Conservation (phyloP, 2,113 vertebrate species). For the Bos indicus region DNA sequence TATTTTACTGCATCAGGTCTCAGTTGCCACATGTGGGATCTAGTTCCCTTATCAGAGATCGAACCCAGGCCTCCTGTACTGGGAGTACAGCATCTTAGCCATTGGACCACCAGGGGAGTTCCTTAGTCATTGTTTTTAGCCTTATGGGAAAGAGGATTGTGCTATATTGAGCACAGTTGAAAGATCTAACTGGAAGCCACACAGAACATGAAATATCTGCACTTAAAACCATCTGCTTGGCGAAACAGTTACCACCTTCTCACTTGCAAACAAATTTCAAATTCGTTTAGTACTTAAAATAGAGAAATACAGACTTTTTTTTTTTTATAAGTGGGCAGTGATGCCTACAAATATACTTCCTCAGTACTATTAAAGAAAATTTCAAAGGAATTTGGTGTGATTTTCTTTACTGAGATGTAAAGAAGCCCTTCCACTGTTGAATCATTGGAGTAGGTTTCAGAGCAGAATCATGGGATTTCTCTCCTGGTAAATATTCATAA, state of each 20-base stretch:
- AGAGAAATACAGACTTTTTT: not conserved
- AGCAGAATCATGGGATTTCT: not conserved
- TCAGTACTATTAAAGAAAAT: not conserved
- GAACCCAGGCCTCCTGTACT: not conserved
- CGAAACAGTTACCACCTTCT: slow-evolving; percentile 28
- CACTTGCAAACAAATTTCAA: slow-evolving; percentile 37
- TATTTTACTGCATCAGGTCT: not conserved
- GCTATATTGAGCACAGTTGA: not conserved
- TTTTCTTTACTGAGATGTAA: not conserved
- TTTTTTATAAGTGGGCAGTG: not conserved
- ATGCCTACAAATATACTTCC: not conserved
- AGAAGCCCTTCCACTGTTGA: not conserved
- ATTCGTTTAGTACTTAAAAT: slow-evolving; percentile 16
- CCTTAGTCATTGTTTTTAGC: not conserved
- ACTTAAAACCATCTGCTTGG: not conserved
- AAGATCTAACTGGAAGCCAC: not conserved
- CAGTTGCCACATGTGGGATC: not conserved
- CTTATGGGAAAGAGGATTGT: not conserved
- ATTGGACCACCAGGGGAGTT: not conserved
- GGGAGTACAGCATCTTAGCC: not conserved
- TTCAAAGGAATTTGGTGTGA: slow-evolving; percentile 1
- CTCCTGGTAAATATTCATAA: not conserved
- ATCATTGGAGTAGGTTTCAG: not conserved
- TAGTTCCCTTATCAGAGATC: not conserved
- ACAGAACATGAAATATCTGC: not conserved